Percentiles rank a stretch among this genome's conserved stretches.
phyloP scores from a whole-genome alignment of 2,113 vertebrate genomes.

The Nannobrachium achirus region DNA sequence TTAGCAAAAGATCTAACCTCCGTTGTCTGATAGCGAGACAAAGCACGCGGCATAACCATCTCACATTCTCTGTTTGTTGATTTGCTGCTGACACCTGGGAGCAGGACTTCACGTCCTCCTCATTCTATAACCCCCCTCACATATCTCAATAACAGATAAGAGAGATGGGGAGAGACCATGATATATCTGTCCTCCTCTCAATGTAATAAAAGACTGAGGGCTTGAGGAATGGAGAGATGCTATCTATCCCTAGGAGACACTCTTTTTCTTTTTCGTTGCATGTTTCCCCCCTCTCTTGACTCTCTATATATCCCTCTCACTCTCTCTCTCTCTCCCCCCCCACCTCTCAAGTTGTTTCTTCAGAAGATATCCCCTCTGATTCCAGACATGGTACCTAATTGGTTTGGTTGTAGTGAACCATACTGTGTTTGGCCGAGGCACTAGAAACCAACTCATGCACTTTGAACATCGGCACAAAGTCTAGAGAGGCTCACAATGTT shows the following conservation, averaged over 20 bases:
- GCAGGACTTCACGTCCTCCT: constrained; percentile 30
- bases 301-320: neutral
- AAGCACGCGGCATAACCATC: neutral
- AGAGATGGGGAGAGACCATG: neutral
- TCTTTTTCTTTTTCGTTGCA: neutral
- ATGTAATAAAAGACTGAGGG: neutral
- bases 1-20: neutral
- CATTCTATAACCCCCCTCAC: constrained; percentile 18
- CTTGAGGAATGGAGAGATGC: neutral
- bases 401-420: neutral
- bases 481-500: neutral
- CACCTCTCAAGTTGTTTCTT: neutral
- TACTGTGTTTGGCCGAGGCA: neutral
- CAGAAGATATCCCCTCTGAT: neutral
- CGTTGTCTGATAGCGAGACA: constrained; percentile 6
- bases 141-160: constrained; percentile 31
- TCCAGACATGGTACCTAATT: neutral
- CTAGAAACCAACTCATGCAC: neutral
- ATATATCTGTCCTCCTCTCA: neutral
- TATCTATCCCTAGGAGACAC: neutral
- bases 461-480: neutral
- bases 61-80: constrained; percentile 2
- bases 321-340: neutral
- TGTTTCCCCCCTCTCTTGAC: neutral
- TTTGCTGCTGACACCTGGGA: constrained; percentile 25